Evolutionary conservation across 2,888 invertebrate genomes (phyloP).

Genomic region (Ischnura elegans): DNA sequence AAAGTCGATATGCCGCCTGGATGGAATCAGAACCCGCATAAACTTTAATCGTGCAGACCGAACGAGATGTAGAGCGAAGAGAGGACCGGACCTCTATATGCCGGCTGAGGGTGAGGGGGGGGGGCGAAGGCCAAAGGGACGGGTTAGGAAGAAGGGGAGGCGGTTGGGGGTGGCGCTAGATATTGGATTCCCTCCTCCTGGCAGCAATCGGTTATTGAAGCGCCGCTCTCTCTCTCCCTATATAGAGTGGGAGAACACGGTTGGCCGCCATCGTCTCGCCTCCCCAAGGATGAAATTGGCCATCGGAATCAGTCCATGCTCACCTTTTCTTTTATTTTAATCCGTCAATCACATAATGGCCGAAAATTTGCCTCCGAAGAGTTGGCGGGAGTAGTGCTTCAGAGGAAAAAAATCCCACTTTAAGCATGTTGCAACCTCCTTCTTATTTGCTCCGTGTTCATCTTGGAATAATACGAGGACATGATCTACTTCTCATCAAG

Average conservation of each 20-base stretch:
- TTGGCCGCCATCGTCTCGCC: neutral
- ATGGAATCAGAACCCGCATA: neutral
- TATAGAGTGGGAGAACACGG: neutral
- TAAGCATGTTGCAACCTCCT: too few species aligned
- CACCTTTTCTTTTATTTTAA: neutral
- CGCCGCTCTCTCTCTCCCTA: neutral
- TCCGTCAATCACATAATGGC: neutral
- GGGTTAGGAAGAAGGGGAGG: neutral
- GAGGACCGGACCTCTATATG: neutral
- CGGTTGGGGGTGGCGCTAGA: neutral
- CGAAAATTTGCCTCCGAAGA: neutral
- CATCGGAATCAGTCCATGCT: neutral
- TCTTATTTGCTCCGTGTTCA: neutral
- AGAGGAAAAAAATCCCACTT: neutral
- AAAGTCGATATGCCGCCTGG: constrained; percentile 31
- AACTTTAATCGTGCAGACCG: constrained; percentile 26
- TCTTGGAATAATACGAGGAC: neutral
- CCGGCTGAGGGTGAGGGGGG: neutral
- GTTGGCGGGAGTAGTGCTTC: neutral
- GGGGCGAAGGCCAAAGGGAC: neutral
- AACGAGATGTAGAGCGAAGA: constrained; percentile 1
- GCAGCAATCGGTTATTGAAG: constrained; percentile 21
- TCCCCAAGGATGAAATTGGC: constrained; percentile 26
- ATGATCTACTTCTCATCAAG: neutral
- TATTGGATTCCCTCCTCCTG: constrained; percentile 22